Evolutionary conservation across 2,113 vertebrate species (phyloP).

Genomic region (Columba janthina): DNA sequence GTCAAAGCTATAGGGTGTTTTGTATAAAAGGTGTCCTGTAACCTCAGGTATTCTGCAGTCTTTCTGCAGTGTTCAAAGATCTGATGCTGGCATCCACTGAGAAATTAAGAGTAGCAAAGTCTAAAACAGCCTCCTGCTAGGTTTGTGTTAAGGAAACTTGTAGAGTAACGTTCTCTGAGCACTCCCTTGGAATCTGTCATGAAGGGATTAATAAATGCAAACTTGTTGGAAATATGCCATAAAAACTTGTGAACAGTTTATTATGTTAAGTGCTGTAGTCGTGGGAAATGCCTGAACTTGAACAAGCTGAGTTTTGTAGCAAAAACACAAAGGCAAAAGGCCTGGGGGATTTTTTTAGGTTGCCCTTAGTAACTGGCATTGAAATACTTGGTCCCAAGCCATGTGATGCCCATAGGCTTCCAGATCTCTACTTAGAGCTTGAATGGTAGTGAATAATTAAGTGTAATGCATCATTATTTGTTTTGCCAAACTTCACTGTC

Average conservation of each 20-base stretch:
- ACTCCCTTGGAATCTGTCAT: constrained; percentile 12
- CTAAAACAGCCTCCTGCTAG: background rate
- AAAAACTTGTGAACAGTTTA: background rate
- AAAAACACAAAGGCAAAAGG: background rate
- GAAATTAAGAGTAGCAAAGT: background rate
- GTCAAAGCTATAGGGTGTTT: background rate
- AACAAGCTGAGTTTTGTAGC: constrained; percentile 22
- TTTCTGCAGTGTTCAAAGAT: background rate
- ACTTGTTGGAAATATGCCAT: background rate
- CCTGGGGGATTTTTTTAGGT: background rate
- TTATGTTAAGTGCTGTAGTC: background rate
- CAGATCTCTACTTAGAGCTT: background rate
- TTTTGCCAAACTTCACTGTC: background rate
- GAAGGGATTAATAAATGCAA: background rate
- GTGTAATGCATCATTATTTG: background rate
- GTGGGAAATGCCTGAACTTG: constrained; percentile 35
- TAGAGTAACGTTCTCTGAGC: background rate
- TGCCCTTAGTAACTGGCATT: constrained; percentile 23
- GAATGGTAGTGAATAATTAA: background rate
- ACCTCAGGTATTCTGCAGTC: background rate
- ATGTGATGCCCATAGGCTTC: background rate
- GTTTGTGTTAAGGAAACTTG: background rate
- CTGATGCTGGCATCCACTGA: background rate
- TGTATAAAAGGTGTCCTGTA: background rate
- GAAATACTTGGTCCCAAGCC: background rate